phyloP scores from a whole-genome alignment of 2,797 vertebrate species.

The Galaxias olidus region DNA sequence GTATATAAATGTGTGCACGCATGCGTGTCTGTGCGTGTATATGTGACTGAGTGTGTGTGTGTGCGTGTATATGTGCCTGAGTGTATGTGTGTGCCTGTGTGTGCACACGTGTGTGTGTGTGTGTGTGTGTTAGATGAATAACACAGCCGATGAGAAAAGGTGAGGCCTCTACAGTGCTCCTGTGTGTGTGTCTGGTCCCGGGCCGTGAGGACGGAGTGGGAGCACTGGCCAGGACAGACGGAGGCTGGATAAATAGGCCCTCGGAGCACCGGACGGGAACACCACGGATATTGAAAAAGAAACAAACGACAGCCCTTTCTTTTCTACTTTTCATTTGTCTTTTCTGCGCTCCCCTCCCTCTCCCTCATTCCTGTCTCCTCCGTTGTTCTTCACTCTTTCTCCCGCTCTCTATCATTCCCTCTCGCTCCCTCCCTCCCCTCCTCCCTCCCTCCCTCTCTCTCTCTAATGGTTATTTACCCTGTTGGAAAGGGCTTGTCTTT shows the following conservation, averaged over 20 bases:
- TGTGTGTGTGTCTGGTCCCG: too few relatives aligned
- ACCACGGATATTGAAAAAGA: conserved; percentile 75
- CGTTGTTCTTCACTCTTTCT: conserved; percentile 31
- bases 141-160: conserved; percentile 73
- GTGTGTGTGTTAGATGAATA: conserved; percentile 62
- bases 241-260: conserved; percentile 70
- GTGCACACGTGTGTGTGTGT: too few relatives aligned
- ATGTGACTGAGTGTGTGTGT: too few relatives aligned
- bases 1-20: too few relatives aligned
- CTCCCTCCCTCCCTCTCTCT: conserved; percentile 33
- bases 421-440: conserved; percentile 6
- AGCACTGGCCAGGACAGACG: conserved; percentile 39
- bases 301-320: conserved; percentile 80
- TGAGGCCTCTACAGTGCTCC: conserved; percentile 24
- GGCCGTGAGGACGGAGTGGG: too few relatives aligned
- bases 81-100: too few relatives aligned
- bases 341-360: conserved; percentile 27
- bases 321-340: conserved; percentile 75
- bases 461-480: conserved; percentile 84
- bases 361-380: conserved; percentile 17
- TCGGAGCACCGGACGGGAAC: conserved; percentile 55
- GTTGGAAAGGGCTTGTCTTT: conserved; percentile 79
- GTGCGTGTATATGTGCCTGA: too few relatives aligned
- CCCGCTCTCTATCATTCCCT: conserved; percentile 63
- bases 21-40: conserved; percentile 3